Base-by-base conservation (phyloP, 2,113 vertebrate species). In the Pteropus alecto region DNA sequence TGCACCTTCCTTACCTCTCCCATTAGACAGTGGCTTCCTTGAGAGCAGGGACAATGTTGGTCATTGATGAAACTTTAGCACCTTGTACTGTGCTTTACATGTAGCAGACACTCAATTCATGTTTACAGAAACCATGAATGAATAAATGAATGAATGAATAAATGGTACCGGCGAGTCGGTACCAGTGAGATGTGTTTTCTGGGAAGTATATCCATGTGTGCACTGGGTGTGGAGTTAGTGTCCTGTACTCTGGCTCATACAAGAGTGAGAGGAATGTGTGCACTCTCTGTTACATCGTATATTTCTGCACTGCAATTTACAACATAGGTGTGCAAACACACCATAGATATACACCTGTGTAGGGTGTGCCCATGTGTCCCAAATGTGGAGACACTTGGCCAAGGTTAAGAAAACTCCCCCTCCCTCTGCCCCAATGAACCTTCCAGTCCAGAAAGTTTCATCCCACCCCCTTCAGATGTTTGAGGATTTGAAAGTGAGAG, bases 401-500 rank as follows among this genome's bases (percentile, higher is more conserved):
- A 65, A 83, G 67, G 18, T 60, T 77, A 54, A 92, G 68, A 87
- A 92, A 78, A 89, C 70, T 82, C 60, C 33, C 24, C 26, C 35
- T 14, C 33, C 1, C 15, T 60, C 70, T 61, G 33, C 30, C 51
- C 68, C 46, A 46, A 35, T 67, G 74, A 97, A 94, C 51, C 88
- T 95, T 96, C 91, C 81, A 96, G 87, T 90, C 84, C 95, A 92
- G 84, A 97, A 95, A 78, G 70, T 65, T 87, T 83, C 21, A 19
- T 93, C 88, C 95, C 41, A 79, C 86, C 60, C 85, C 68, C 78
- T 43, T 87, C 19, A 77, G 77, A 98, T 83, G 96, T 96, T 97
- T 97, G 95, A 96, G 97, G 97, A 98, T 97, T 97, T 97, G 97
- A 98, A 98, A 97, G 96, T 97, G 94, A 97, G 94, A 96, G 97